Percentiles rank a stretch among this genome's conserved stretches.
phyloP scores from a whole-genome alignment of 2,888 invertebrate species.

The Antitype chi region DNA sequence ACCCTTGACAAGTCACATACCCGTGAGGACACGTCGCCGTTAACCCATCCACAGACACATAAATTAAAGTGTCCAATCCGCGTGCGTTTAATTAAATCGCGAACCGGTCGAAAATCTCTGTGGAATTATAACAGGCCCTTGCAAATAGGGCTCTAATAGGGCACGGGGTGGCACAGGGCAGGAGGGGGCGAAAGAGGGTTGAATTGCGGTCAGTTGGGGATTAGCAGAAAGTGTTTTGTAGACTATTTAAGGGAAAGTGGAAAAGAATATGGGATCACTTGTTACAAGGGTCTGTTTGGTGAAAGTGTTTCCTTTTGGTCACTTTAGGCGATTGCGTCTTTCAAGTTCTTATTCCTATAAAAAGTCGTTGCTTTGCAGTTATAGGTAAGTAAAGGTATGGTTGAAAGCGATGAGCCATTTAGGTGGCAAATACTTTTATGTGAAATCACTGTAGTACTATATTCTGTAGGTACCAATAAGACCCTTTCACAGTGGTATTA shows the following conservation, averaged over 20 bases:
- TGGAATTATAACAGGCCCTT: constrained; percentile 55
- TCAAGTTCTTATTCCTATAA: not conserved
- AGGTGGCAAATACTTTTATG: not conserved
- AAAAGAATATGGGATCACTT: constrained; percentile 36
- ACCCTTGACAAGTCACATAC: constrained; percentile 5
- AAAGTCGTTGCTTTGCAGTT: constrained; percentile 6
- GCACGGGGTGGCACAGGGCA: constrained; percentile 9
- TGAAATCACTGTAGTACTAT: not conserved
- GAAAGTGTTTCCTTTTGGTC: constrained; percentile 1
- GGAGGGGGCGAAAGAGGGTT: constrained; percentile 40
- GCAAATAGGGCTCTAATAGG: constrained; percentile 66
- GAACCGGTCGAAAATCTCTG: constrained; percentile 53
- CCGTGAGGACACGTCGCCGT: constrained; percentile 2
- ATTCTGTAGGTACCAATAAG: not conserved
- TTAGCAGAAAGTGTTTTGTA: constrained; percentile 62
- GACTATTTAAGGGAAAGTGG: constrained; percentile 49
- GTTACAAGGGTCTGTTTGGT: constrained; percentile 17
- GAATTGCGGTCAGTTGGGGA: constrained; percentile 66
- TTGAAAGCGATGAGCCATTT: not conserved
- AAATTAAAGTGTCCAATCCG: constrained; percentile 42
- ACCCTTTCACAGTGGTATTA: not conserved
- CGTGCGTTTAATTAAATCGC: constrained; percentile 62
- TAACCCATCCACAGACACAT: constrained; percentile 8
- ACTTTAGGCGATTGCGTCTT: constrained; percentile 1
- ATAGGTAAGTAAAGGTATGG: not conserved